Evolutionary conservation across 2,888 invertebrate species (phyloP).

Genomic region (Napeogenes sylphis): DNA sequence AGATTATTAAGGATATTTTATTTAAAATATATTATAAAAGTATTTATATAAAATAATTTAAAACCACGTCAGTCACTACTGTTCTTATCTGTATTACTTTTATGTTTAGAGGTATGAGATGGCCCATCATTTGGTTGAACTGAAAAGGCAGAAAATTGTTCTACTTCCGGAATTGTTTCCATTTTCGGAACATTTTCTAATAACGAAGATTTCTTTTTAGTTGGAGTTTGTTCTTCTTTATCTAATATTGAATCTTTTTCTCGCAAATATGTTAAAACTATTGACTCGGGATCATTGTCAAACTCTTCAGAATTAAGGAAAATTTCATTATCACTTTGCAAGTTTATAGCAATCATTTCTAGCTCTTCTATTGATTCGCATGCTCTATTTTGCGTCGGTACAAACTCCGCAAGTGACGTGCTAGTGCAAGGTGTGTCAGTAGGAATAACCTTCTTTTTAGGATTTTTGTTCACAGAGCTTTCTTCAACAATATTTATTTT

Average conservation of each 20-base stretch:
- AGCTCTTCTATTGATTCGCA: constrained; percentile 46
- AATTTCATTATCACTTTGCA: constrained; percentile 50
- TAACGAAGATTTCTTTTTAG: constrained; percentile 49
- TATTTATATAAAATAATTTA: not conserved
- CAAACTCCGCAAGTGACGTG: constrained; percentile 35
- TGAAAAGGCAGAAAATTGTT: constrained; percentile 39
- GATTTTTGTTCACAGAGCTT: constrained; percentile 34
- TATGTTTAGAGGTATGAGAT: constrained; percentile 4
- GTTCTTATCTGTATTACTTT: constrained; percentile 9
- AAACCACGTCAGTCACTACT: not conserved
- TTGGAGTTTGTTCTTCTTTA: constrained; percentile 38
- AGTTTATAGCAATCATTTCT: constrained; percentile 49
- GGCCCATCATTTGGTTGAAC: constrained; percentile 7
- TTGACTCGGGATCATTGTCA: constrained; percentile 42
- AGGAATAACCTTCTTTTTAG: constrained; percentile 36
- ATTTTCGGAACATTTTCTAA: constrained; percentile 53
- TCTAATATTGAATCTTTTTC: constrained; percentile 42
- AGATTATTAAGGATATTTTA: constrained; percentile 9
- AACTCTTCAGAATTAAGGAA: constrained; percentile 36
- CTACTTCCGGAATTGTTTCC: constrained; percentile 55
- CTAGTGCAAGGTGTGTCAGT: constrained; percentile 47
- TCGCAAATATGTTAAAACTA: constrained; percentile 50
- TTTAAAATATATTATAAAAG: not conserved
- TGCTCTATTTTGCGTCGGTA: constrained; percentile 30
- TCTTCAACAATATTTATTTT: constrained; percentile 34